Conservation (phyloP, 2,797 vertebrate genomes). For the Aeoliscus strigatus region DNA sequence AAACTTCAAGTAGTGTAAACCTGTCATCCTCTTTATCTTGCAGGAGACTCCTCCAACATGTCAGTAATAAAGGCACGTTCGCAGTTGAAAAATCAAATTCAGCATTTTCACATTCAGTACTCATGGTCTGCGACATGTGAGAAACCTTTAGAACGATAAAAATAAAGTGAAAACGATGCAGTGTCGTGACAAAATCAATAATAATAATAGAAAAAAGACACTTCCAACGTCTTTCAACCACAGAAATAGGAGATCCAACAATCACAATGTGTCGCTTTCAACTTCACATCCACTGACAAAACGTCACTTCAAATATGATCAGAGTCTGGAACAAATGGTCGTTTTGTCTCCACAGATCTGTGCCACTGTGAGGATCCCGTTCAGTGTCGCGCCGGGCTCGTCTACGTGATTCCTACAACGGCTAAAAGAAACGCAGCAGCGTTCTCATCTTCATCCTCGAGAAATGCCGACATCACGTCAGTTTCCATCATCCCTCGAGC, state of each 20-base stretch:
- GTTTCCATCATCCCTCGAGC: too few relatives aligned
- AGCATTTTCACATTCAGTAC: conserved; percentile 35
- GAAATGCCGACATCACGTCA: conserved; percentile 7
- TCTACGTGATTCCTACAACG: too few relatives aligned
- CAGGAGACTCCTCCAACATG: conserved; percentile 22
- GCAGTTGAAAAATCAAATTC: conserved; percentile 39
- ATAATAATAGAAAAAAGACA: conserved; percentile 35
- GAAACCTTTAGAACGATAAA: conserved; percentile 10
- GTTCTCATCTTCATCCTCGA: not conserved
- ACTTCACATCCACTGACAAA: conserved; percentile 23
- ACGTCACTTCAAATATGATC: conserved; percentile 5
- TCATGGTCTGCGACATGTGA: conserved; percentile 7
- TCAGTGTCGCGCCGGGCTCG: not conserved
- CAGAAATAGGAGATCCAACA: conserved; percentile 28
- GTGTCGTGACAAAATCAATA: conserved; percentile 52
- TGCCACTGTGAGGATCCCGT: conserved; percentile 3
- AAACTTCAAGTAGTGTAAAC: conserved; percentile 34
- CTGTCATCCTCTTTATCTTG: conserved; percentile 6
- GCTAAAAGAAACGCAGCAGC: conserved; percentile 5
- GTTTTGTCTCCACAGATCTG: not conserved
- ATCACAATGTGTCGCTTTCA: conserved; percentile 25
- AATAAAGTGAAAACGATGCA: conserved; percentile 24
- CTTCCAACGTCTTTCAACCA: conserved; percentile 30
- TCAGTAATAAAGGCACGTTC: conserved; percentile 61
- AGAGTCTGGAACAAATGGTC: conserved; percentile 1